A percentile compares a stretch with the other conserved stretches of the same genome.
Evolutionary conservation across 2,113 vertebrate species (phyloP).

Genomic region (Damaliscus lunatus): DNA sequence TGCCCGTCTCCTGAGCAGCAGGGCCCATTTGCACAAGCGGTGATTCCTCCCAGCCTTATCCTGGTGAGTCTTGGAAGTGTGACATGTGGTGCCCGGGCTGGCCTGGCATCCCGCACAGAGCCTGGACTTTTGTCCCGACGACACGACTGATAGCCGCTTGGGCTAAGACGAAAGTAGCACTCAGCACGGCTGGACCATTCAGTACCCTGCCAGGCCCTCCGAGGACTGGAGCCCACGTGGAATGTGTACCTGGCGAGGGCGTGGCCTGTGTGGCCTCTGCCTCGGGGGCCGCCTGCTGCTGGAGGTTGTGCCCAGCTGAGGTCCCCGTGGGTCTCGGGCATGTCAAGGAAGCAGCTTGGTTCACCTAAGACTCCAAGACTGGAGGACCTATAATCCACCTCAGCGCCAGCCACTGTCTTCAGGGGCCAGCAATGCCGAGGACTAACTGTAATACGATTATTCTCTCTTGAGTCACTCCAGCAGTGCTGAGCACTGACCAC

Average conservation of each 20-base stretch:
- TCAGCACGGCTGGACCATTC: neutral
- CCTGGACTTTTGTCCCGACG: neutral
- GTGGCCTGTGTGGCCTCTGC: neutral
- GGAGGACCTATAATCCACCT: neutral
- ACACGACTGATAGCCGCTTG: neutral
- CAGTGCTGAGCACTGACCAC: accelerated
- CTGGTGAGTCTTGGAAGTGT: neutral
- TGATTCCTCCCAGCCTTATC: neutral
- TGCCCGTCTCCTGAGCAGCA: neutral
- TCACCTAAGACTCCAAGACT: neutral
- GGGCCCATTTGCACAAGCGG: neutral
- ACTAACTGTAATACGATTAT: too few relatives aligned
- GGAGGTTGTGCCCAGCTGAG: neutral
- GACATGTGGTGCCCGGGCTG: neutral
- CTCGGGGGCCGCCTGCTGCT: neutral
- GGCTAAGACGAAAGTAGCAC: neutral
- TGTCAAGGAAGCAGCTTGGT: neutral
- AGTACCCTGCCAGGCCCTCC: neutral
- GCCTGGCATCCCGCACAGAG: neutral
- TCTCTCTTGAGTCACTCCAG: neutral
- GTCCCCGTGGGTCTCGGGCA: neutral
- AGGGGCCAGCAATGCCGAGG: accelerated
- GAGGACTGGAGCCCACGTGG: neutral
- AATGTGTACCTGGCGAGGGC: accelerated
- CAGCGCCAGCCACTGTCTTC: accelerated